Conservation (phyloP, 2,113 vertebrate genomes). For the Cyprinodon variegatus region DNA sequence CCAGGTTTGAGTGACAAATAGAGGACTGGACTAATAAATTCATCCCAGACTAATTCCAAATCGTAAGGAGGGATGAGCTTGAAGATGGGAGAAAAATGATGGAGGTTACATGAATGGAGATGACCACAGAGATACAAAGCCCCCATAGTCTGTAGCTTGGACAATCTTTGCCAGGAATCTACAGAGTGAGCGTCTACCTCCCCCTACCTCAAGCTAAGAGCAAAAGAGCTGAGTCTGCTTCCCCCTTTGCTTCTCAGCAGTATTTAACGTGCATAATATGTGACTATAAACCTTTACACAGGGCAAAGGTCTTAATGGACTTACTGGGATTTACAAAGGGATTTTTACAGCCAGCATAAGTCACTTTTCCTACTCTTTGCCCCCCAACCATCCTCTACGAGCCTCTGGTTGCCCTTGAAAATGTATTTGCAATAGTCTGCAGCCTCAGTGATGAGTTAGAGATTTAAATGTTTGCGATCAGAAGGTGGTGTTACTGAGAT, state of each 20-base stretch:
- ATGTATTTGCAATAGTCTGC: constrained; percentile 50
- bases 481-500: constrained; percentile 16
- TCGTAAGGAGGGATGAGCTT: constrained; percentile 35
- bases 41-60: constrained; percentile 30
- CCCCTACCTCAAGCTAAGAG: constrained; percentile 31
- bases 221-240: constrained; percentile 54
- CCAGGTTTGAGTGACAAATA: constrained; percentile 52
- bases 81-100: constrained; percentile 56
- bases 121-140: constrained; percentile 48
- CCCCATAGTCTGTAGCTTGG: constrained; percentile 64
- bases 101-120: constrained; percentile 65
- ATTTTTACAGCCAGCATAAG: constrained; percentile 62
- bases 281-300: constrained; percentile 56
- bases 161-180: constrained; percentile 72
- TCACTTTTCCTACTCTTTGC: constrained; percentile 49
- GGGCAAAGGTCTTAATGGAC: constrained; percentile 61
- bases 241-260: constrained; percentile 44
- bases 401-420: constrained; percentile 69
- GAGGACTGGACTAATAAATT: constrained; percentile 43
- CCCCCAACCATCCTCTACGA: constrained; percentile 49
- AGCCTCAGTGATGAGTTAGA: constrained; percentile 46
- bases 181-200: constrained; percentile 79
- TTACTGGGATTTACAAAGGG: constrained; percentile 69
- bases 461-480: constrained; percentile 43
- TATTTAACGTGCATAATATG: constrained; percentile 62